Conservation (phyloP, 1,140 invertebrate genomes). For the Drosophila lini region DNA sequence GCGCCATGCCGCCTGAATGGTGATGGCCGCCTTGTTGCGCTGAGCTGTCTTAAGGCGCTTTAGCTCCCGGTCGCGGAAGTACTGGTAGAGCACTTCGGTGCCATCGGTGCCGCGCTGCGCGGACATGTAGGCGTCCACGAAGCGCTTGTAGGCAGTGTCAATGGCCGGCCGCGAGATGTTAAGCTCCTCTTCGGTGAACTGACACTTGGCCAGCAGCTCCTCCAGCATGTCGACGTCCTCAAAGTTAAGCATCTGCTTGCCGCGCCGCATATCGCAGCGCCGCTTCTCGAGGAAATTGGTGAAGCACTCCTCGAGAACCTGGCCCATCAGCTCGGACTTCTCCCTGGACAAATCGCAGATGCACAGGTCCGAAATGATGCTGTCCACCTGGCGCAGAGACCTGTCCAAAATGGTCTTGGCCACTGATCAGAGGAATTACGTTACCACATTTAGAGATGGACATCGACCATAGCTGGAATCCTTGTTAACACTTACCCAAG, state of each 20-base stretch:
- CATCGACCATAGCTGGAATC: background rate
- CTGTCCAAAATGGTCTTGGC: constrained; percentile 72
- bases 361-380: constrained; percentile 74
- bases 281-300: constrained; percentile 71
- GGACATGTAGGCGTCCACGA: constrained; percentile 77
- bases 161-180: constrained; percentile 68
- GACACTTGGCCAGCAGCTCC: constrained; percentile 68
- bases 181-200: constrained; percentile 66
- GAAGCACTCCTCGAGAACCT: constrained; percentile 78
- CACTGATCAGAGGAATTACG: constrained; percentile 18
- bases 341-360: constrained; percentile 71
- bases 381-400: constrained; percentile 67
- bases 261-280: constrained; percentile 70
- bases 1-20: constrained; percentile 70
- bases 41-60: constrained; percentile 54
- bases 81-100: constrained; percentile 75
- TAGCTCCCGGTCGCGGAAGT: constrained; percentile 75
- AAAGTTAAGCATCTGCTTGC: constrained; percentile 65
- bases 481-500: constrained; percentile 51
- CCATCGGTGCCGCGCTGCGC: constrained; percentile 61
- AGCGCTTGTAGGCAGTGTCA: constrained; percentile 74
- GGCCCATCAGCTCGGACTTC: constrained; percentile 65
- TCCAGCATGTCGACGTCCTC: constrained; percentile 71
- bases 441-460: background rate
- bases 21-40: constrained; percentile 50